Evolutionary conservation across 2,888 invertebrate species (phyloP).

Genomic region (Sepiola atlantica): DNA sequence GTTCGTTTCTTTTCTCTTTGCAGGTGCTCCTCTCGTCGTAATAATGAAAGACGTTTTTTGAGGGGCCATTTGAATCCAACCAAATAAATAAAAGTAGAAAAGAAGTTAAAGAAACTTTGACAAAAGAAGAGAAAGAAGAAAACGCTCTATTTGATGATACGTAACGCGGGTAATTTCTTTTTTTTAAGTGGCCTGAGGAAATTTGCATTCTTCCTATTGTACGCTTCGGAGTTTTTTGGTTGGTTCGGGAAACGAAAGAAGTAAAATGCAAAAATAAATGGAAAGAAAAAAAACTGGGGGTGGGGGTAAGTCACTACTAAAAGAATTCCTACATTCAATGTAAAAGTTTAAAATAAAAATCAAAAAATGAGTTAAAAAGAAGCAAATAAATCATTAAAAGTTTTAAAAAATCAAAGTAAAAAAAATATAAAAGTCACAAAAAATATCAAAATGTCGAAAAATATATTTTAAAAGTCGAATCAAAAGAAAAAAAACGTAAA

Average conservation of each 20-base stretch:
- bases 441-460: too few species aligned
- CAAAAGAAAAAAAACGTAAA: too few species aligned
- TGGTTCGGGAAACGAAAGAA: background rate
- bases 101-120: background rate
- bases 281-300: too few species aligned
- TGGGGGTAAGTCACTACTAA: too few species aligned
- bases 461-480: too few species aligned
- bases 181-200: background rate
- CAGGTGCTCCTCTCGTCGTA: background rate
- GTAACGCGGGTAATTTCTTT: background rate
- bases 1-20: background rate
- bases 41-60: background rate
- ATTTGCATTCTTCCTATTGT: background rate
- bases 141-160: background rate
- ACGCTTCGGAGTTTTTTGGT: background rate
- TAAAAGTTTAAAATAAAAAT: too few species aligned
- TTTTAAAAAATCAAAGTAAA: too few species aligned
- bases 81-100: background rate
- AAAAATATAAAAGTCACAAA: too few species aligned
- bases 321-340: too few species aligned
- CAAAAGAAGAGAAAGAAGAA: background rate
- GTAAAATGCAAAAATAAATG: background rate
- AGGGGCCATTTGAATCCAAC: background rate
- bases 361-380: too few species aligned
- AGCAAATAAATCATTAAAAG: too few species aligned